Conservation (phyloP, 2,797 vertebrate species). For the Xiphophorus birchmanni region DNA sequence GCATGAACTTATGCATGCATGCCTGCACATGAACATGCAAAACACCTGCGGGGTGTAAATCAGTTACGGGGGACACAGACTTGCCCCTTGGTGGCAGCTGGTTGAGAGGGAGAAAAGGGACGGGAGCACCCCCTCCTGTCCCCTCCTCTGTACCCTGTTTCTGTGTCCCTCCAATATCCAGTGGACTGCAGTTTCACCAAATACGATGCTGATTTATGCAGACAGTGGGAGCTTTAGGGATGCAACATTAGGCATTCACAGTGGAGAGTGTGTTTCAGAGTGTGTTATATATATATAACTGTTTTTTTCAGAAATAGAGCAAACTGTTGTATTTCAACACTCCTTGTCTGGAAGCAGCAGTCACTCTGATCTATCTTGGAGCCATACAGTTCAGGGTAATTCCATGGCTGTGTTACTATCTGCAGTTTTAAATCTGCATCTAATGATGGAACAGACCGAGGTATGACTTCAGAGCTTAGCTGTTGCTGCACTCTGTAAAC, state of each 20-base stretch:
- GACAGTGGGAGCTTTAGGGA: slow-evolving; percentile 54
- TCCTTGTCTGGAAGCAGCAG: slow-evolving; percentile 52
- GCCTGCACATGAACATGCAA: slow-evolving; percentile 52
- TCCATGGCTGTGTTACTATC: slow-evolving; percentile 41
- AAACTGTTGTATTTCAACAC: slow-evolving; percentile 49
- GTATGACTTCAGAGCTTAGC: slow-evolving; percentile 12
- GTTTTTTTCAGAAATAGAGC: slow-evolving; percentile 47
- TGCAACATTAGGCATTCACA: slow-evolving; percentile 27
- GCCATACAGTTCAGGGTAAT: slow-evolving; percentile 38
- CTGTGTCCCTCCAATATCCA: slow-evolving; percentile 39
- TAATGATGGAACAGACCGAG: slow-evolving; percentile 36
- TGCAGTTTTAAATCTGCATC: slow-evolving; percentile 40
- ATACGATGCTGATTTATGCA: slow-evolving; percentile 45
- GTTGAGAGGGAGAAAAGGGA: slow-evolving; percentile 41
- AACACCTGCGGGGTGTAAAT: slow-evolving; percentile 79
- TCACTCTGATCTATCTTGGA: slow-evolving; percentile 68
- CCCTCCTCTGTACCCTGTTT: slow-evolving; percentile 30
- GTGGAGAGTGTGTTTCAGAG: slow-evolving; percentile 16
- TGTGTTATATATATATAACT: slow-evolving; percentile 3
- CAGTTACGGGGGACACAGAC: slow-evolving; percentile 42
- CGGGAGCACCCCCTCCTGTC: background rate
- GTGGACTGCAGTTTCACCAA: slow-evolving; percentile 58
- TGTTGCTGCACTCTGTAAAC: slow-evolving; percentile 50
- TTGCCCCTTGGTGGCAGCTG: slow-evolving; percentile 63
- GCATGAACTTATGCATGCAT: slow-evolving; percentile 41